Conservation (phyloP, 2,797 vertebrate genomes). For the Chelon auratus region DNA sequence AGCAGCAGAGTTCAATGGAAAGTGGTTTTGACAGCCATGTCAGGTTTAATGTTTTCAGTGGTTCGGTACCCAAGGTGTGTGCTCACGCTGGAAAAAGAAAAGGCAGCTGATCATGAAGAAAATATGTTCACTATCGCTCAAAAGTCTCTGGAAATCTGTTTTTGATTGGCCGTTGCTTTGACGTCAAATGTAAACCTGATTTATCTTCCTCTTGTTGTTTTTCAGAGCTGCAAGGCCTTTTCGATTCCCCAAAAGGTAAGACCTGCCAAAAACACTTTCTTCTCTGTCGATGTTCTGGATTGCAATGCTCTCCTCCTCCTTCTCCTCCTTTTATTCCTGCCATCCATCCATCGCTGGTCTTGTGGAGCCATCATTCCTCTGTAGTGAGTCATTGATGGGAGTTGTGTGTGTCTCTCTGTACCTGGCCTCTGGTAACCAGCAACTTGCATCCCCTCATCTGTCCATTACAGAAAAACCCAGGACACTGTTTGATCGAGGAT, state of each 20-base stretch:
- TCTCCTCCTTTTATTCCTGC: constrained; percentile 39
- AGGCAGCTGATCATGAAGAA: constrained; percentile 28
- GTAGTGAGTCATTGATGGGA: constrained; percentile 73
- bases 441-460: constrained; percentile 25
- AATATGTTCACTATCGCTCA: constrained; percentile 40
- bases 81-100: constrained; percentile 26
- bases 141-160: constrained; percentile 45
- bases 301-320: constrained; percentile 21
- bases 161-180: constrained; percentile 66
- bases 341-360: constrained; percentile 69
- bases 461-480: constrained; percentile 10
- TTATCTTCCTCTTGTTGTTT: constrained; percentile 74
- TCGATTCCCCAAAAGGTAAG: constrained; percentile 97
- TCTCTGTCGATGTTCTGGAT: constrained; percentile 50
- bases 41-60: constrained; percentile 41
- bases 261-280: constrained; percentile 61
- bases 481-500: constrained; percentile 16
- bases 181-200: constrained; percentile 68
- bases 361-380: constrained; percentile 70
- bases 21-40: constrained; percentile 48
- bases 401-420: constrained; percentile 34
- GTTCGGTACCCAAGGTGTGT: constrained; percentile 15
- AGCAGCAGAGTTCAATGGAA: constrained; percentile 13
- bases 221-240: constrained; percentile 91
- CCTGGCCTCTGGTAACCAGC: constrained; percentile 46